Conservation (phyloP, 2,113 vertebrate species). For the Lepus americanus region DNA sequence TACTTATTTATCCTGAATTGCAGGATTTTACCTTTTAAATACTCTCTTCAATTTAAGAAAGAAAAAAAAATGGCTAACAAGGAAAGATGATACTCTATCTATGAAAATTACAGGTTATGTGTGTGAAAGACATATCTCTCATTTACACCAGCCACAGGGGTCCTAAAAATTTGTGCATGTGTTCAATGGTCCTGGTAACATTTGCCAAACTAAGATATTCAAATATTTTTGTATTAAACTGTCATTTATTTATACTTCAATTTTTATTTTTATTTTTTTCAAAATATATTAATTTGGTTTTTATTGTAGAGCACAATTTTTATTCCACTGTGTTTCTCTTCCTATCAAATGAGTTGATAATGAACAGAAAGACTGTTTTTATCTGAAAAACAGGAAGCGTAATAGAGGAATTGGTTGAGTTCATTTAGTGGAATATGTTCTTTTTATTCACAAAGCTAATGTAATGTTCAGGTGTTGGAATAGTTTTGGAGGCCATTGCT, state of each 20-base stretch:
- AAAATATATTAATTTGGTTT: background rate
- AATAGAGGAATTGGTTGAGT: background rate
- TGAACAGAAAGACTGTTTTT: background rate
- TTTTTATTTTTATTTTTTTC: background rate
- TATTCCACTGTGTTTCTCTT: background rate
- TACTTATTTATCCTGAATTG: background rate
- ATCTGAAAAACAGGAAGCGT: too few species aligned
- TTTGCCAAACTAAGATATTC: background rate
- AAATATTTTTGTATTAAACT: background rate
- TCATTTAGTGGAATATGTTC: background rate
- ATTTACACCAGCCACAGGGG: background rate
- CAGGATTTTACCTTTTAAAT: background rate
- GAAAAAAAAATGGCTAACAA: background rate
- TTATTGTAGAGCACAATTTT: too few species aligned
- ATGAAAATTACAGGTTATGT: background rate
- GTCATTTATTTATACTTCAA: background rate
- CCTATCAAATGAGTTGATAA: background rate
- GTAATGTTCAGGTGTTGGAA: background rate
- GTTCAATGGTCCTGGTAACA: background rate
- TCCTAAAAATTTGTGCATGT: background rate
- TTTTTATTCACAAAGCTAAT: background rate
- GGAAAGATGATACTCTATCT: background rate
- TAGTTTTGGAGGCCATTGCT: background rate
- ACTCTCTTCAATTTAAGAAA: background rate
- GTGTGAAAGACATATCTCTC: background rate